Conservation (phyloP, 30 jellyfish, hydroid and myxozoan genomes). For the Nemopilema nomurai region DNA sequence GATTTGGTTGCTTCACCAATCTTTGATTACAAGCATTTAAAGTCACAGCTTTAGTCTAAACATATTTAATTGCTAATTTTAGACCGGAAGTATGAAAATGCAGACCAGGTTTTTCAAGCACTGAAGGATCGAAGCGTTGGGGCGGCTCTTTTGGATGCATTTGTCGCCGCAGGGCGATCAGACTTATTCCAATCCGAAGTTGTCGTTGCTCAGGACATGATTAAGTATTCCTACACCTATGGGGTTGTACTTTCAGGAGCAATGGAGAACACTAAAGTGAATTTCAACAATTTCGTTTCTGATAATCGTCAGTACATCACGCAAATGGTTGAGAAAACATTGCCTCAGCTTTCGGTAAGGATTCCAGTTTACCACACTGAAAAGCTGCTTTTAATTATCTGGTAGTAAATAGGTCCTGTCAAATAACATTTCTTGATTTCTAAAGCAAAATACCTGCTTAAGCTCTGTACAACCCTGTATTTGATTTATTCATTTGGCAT, state of each 20-base stretch:
- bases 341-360: slow-evolving; percentile 33
- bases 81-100: slow-evolving; percentile 40
- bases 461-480: neutral
- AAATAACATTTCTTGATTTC: no score
- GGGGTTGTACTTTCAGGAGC: slow-evolving; percentile 62
- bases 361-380: neutral
- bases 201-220: slow-evolving; percentile 27
- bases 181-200: slow-evolving; percentile 34
- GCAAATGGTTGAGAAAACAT: slow-evolving; percentile 35
- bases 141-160: slow-evolving; percentile 58
- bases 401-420: no score
- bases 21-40: no score
- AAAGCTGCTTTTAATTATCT: neutral
- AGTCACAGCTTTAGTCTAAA: no score
- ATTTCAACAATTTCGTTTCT: slow-evolving; percentile 25
- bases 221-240: slow-evolving; percentile 42
- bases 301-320: slow-evolving; percentile 35
- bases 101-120: slow-evolving; percentile 44
- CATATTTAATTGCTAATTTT: neutral
- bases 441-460: no score
- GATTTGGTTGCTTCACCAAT: no score
- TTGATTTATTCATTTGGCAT: neutral
- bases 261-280: slow-evolving; percentile 28
- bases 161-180: slow-evolving; percentile 51
- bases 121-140: slow-evolving; percentile 45